Evolutionary conservation across 2,888 invertebrate genomes (phyloP), one percentile per base, ranked within the genome.

Genomic region (Ectemnius continuus): DNA sequence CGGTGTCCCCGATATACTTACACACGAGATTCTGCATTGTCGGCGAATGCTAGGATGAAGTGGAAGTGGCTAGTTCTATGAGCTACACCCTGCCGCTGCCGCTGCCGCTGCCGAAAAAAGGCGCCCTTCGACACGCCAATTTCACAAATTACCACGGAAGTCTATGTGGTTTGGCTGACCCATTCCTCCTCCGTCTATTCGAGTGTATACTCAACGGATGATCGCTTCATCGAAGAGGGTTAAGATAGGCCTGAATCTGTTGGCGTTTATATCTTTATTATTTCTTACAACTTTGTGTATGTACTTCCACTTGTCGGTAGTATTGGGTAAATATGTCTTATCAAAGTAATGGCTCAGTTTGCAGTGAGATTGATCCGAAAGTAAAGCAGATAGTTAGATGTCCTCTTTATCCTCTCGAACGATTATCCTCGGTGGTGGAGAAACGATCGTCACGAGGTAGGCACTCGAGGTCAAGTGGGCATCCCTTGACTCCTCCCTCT

Each of bases 401-500:
- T 74, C 70, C 70, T 82, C 76, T 80, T 82, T 73, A 71, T 76
- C 80, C 79, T 82, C 76, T 79, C 67, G 69, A 75, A 58, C 71
- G 82, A 80, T 82, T 76, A 78, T 80, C 75, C 79, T 79, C 75
- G 73, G 61, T 61, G 69, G 73, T 73, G 80, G 63, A 73, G 79
- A 81, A 79, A 78, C 75, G 75, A 73, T 81, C 76, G 72, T 66
- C 72, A 76, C 82, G 75, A 82, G 84, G 83, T 78, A 82, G 84
- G 83, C 78, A 85, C 87, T 87, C 84, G 82, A 85, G 81, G 75
- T 73, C 85, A 86, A 87, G 87, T 87, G 85, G 86, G 80, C 82
- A 86, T 86, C 85, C 84, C 82, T 80, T 81, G 83, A 85, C 81
- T 78, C 80, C 79, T 81, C 82, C 78, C 75, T 80, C 76, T 70